Base-by-base conservation (phyloP, 1,140 invertebrate genomes). In the Papilio polyxenes region DNA sequence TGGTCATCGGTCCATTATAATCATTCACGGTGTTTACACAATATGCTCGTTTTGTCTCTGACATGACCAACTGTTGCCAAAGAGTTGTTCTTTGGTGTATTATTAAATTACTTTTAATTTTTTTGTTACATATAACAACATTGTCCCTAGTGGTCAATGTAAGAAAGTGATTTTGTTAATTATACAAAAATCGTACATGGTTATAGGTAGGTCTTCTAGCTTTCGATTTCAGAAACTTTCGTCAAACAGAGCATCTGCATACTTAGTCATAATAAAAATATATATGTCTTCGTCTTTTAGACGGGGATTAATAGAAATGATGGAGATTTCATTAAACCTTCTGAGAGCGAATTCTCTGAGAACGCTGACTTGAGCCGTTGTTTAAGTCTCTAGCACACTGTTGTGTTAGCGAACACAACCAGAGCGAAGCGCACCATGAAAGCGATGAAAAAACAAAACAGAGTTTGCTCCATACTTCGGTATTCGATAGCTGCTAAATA, bases 301-400 rank as follows among this genome's bases (percentile, higher is more conserved):
- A 59, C 56, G n/a, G 17, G 56, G 56, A 59, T 59, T 59, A 59
- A 59, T 59, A 59, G n/a, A n/a, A 59, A 59, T 59, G 56, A 59
- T 59, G 56, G 56, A 59, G 56, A 59, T 59, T 59, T 59, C 56
- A 59, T 59, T 59, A 59, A 59, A 59, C n/a, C 56, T n/a, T 3
- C 56, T 59, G 56, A 13, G 49, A 51, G 49, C 49, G 49, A 51
- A 51, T 51, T 13, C 49, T 51, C 13, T 11, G 10, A 59, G 56
- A 59, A 59, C 56, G 56, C 56, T 59, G 56, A 20, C 6, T 59
- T 17, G 56, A 59, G n/a, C 6, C 56, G 17, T 59, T 20, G 13
- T 56, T 56, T 20, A 59, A 6, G 56, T n/a, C 17, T 6, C 5
- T 59, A 20, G n/a, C n/a, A 59, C 56, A 59, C 56, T 20, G 56